A percentile compares a stretch with the other conserved stretches of the same genome.
Conservation (phyloP, 2,888 invertebrate genomes). For the Acanthosepion lycidas region DNA sequence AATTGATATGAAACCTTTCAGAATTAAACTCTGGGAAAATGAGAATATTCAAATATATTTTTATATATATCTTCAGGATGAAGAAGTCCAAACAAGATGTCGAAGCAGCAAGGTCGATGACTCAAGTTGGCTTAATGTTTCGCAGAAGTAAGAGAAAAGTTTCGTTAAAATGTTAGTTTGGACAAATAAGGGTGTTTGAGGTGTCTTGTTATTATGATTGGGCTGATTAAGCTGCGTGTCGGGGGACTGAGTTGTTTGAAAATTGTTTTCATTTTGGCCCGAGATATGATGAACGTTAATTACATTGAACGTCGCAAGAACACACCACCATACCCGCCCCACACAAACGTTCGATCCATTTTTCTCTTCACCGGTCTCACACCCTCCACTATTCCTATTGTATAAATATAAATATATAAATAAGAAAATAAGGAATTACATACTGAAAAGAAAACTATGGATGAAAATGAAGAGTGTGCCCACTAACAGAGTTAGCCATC, state of each 20-base stretch:
- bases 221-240: constrained; percentile 33
- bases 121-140: background rate
- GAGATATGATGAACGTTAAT: constrained; percentile 33
- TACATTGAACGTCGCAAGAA: background rate
- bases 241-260: constrained; percentile 17
- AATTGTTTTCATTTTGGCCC: background rate
- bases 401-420: constrained; percentile 15
- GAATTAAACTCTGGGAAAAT: too few relatives aligned
- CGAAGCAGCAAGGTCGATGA: background rate
- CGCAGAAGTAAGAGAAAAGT: background rate
- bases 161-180: background rate
- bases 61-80: background rate
- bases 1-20: too few relatives aligned
- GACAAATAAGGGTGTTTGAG: background rate
- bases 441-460: background rate
- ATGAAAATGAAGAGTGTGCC: background rate
- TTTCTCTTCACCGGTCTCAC: background rate
- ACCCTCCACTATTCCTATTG: background rate
- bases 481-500: constrained; percentile 2
- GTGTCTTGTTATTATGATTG: background rate
- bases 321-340: too few relatives aligned
- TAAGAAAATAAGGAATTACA: background rate
- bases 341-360: background rate
- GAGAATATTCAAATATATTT: too few relatives aligned
- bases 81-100: background rate